These are phyloP conservation scores for Trichogramma pretiosum DNA, from an alignment of 1,140 invertebrate genomes.

Conservation along the genomic window DNA sequence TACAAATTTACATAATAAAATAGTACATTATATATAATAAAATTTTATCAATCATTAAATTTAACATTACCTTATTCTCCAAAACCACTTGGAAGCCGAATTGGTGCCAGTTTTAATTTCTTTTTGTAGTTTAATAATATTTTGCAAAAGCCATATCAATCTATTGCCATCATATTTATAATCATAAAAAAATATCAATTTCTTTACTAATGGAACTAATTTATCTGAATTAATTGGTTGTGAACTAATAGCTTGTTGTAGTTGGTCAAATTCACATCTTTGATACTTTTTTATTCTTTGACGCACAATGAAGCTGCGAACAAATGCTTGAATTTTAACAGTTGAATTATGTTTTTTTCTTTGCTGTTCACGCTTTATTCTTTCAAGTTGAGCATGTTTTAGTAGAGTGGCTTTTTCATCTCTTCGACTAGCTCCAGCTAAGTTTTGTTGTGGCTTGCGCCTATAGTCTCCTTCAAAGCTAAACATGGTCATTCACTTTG, in stretches of 20 bases:
- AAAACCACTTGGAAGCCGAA: conserved; percentile 50
- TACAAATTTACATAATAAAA: conserved; percentile 17
- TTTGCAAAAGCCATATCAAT: conserved; percentile 55
- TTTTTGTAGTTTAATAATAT: conserved; percentile 51
- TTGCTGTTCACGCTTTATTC: conserved; percentile 74
- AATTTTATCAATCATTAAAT: conserved; percentile 24
- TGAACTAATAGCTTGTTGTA: conserved; percentile 41
- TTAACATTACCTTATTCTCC: conserved; percentile 48
- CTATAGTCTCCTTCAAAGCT: conserved; percentile 90
- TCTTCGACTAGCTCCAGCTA: conserved; percentile 76
- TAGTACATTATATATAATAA: conserved; percentile 7
- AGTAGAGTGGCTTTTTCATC: conserved; percentile 68
- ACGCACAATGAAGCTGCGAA: conserved; percentile 65
- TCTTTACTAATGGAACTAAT: conserved; percentile 49
- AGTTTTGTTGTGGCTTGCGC: conserved; percentile 78
- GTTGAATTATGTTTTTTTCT: conserved; percentile 59
- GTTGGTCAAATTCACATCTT: conserved; percentile 60
- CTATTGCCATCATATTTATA: conserved; percentile 56
- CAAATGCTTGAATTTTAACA: conserved; percentile 68
- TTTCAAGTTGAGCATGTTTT: conserved; percentile 69
- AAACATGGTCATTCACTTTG: conserved; percentile 45
- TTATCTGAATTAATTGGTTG: conserved; percentile 46
- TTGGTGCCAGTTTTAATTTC: conserved; percentile 46
- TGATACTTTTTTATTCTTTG: conserved; percentile 57
- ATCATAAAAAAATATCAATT: conserved; percentile 71